Conservation (phyloP, 2,113 vertebrate species). For the Clarias gariepinus region DNA sequence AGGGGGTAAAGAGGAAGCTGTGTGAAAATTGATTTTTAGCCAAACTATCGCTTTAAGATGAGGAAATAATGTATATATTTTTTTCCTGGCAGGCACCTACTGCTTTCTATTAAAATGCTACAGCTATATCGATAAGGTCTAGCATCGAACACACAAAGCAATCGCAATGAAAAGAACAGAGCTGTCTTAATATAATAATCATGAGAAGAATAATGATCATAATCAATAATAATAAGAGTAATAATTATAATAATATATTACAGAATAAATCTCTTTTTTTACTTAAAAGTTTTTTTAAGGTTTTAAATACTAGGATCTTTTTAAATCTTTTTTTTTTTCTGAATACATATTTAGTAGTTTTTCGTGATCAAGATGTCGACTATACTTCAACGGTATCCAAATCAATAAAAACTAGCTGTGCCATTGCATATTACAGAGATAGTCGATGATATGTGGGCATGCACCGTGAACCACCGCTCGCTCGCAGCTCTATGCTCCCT, state of each 20-base stretch:
- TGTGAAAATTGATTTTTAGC: conserved; percentile 14
- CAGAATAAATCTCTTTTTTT: conserved; percentile 98
- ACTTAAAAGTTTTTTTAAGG: conserved; percentile 86
- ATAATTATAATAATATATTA: conserved; percentile 92
- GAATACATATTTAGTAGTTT: conserved; percentile 73
- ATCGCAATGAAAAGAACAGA: conserved; percentile 99
- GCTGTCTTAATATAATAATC: conserved; percentile 96
- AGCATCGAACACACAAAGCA: conserved; percentile 99
- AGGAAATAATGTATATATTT: conserved; percentile 90
- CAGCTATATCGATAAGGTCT: conserved; percentile 98
- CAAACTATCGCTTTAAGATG: conserved; percentile 75
- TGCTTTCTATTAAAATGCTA: conserved; percentile 99
- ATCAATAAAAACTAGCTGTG: conserved; percentile 99
- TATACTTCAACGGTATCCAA: conserved; percentile 99
- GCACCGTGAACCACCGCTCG: conserved; percentile 88
- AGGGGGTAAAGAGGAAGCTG: not conserved
- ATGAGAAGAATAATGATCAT: conserved; percentile 76
- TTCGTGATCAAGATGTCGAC: conserved; percentile 96
- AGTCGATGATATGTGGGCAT: conserved; percentile 99
- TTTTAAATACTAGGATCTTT: conserved; percentile 98
- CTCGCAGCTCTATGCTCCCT: conserved; percentile 49
- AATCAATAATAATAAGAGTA: conserved; percentile 64
- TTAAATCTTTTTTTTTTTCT: conserved; percentile 77
- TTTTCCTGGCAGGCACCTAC: conserved; percentile 96
- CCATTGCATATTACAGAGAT: conserved; percentile 99